Evolutionary conservation across 1,140 invertebrate genomes (phyloP), one percentile per base, ranked within the genome.

Genomic region (Diachasma alloeum): DNA sequence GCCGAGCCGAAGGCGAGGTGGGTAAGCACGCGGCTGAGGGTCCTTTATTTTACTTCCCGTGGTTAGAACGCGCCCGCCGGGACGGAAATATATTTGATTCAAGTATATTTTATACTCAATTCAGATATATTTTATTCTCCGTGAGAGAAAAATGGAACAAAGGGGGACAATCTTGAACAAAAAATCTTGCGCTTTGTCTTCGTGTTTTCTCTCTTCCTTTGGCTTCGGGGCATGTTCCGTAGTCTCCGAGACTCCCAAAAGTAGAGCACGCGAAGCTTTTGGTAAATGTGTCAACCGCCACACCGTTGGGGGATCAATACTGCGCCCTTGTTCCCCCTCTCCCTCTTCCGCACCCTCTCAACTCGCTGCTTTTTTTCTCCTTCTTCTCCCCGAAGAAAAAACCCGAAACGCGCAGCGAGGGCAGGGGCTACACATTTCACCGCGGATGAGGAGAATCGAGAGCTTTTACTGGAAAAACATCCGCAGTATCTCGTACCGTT

Each of bases 241-340:
- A 63, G 78, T 78, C 75, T 72, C 59, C 10, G 13, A 63, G 59
- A 77, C 6, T 46, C 76, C 19, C 19, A 68, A 84, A 83, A 83
- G 78, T 83, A 78, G 81, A 82, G 75, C 82, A 83, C 78, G 78
- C 75, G 63, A 81, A 84, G 81, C 83, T 86, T 86, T 86, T 82
- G 76, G 83, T 85, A 86, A 87, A 86, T 85, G 83, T 86, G 83
- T 85, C 84, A 85, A 83, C 81, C 79, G 75, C 79, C 80, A 63
- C 59, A 63, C 59, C 24, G 59, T 72, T 39, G 69, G 42, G 77
- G 79, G 86, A 87, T 87, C 86, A 87, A 87, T 87, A 87, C 85
- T 85, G 80, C 84, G 84, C 72, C 83, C 85, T 83, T 82, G 82
- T 83, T 84, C 80, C 76, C 72, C 72, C 78, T 75, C 74, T 59